Base-by-base conservation (phyloP, 2,113 vertebrate genomes). In the Chloroceryle aenea region DNA sequence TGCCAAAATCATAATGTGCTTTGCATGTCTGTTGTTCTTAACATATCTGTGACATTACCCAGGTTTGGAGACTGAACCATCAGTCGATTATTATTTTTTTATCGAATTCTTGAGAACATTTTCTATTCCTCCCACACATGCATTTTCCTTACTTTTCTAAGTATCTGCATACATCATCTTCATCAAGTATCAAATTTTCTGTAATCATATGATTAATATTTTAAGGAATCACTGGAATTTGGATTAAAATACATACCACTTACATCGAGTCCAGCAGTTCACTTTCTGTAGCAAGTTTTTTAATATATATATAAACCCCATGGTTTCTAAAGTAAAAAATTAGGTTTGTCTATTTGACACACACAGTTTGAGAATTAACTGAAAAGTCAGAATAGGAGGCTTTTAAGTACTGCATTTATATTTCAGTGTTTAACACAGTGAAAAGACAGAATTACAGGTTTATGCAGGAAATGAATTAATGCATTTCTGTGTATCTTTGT, bases 41-140 rank as follows among this genome's bases (percentile, higher is more conserved):
- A 63, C 3, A 12, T n/a, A 16, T 66, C 47, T 74, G 25, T 58
- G 32, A 78, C 47, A 78, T 55, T 38, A 68, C 13, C 1, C 29
- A 64, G 5, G 67, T 78, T 89, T 61, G 36, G 15, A 75, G 18
- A 56, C 8, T 48, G 26, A 74, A 68, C 45, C 5, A 3, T 62
- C 27, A 34, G 8, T 6, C 53, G 26, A 43, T 56, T 56, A 26
- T 10, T 63, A 40, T 75, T 63, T 62, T 40, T 69, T 32, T 13
- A 73, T 20, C 7, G 69, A 21, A 7, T 67, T 53, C 21, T 69
- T 3, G 2, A 68, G 22, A 73, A 69, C 5, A 42, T 55, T 87
- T 78, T 62, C 20, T 3, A 40, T 74, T 88, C 25, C 19, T 58
- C 14, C 2, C 8, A 69, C 9, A 22, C 6, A 13, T 0, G 0